These are phyloP conservation scores for Myripristis jacobus DNA, from an alignment of 2,797 vertebrate species.

Conservation along the genomic window DNA sequence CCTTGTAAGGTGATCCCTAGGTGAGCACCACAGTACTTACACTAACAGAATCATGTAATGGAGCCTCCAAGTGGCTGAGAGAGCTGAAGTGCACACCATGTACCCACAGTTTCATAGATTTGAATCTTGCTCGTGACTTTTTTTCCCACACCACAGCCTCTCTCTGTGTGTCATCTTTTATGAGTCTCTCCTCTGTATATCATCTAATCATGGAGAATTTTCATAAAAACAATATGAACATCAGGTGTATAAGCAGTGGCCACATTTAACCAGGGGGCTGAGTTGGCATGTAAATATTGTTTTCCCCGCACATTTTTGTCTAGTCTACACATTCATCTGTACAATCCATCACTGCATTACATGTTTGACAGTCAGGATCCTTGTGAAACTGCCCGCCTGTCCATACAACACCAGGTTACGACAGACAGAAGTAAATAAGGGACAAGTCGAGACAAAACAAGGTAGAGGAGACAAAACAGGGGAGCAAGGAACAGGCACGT, in stretches of 20 bases:
- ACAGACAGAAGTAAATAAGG: not conserved
- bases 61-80: not conserved
- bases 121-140: not conserved
- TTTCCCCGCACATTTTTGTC: no score
- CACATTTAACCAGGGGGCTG: no score
- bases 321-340: no score
- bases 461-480: not conserved
- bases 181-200: no score
- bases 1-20: constrained; percentile 52
- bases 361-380: no score
- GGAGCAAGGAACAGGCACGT: constrained; percentile 41
- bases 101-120: not conserved
- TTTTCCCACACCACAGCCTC: not conserved
- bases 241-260: no score
- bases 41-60: not conserved
- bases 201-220: no score
- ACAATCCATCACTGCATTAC: no score
- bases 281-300: no score
- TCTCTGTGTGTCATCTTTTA: not conserved
- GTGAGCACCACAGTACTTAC: not conserved
- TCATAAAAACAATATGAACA: no score
- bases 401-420: not conserved
- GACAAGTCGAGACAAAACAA: constrained; percentile 4
- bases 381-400: not conserved
- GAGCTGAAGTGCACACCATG: not conserved